Evolutionary conservation across 92 coral and sea anemone species (phyloP).

Genomic region (Bergia sp.): DNA sequence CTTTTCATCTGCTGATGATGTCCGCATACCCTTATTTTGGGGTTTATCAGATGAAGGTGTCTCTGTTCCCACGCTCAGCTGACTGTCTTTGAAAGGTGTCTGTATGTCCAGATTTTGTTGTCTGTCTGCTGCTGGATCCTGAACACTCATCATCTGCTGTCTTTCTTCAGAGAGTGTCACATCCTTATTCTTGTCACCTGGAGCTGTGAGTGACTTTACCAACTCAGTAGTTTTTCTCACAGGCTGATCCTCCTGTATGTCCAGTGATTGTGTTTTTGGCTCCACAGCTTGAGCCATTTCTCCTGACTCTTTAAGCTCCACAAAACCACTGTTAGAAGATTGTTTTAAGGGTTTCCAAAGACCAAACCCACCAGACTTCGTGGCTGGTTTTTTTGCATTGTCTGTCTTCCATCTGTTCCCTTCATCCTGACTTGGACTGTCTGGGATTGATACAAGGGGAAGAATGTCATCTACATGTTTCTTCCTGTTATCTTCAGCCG

Average conservation of each 20-base stretch:
- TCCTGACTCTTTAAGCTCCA: not conserved
- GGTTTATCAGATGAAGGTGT: not conserved
- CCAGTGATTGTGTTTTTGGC: not conserved
- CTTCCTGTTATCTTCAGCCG: not conserved
- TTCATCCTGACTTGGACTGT: slow-evolving; percentile 7
- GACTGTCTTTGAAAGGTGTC: not conserved
- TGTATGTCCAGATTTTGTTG: not conserved
- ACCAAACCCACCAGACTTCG: not conserved
- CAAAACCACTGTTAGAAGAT: not conserved
- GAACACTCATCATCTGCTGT: not conserved
- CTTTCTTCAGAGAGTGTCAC: not conserved
- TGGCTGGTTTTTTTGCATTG: not conserved
- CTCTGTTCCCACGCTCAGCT: not conserved
- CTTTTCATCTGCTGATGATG: not conserved
- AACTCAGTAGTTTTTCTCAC: not conserved
- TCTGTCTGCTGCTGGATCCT: not conserved
- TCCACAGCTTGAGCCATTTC: not conserved
- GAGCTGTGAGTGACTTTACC: not conserved
- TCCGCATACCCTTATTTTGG: not conserved
- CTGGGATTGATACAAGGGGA: slow-evolving; percentile 7
- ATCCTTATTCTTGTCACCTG: not conserved
- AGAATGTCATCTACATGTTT: slow-evolving; percentile 2
- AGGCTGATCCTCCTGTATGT: not conserved
- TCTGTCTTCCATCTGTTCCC: not conserved
- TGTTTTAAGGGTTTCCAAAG: slow-evolving; percentile 26